Percentiles rank a stretch among this genome's conserved stretches.
Evolutionary conservation across 2,888 invertebrate species (phyloP).

Genomic region (Euplagia quadripunctaria): DNA sequence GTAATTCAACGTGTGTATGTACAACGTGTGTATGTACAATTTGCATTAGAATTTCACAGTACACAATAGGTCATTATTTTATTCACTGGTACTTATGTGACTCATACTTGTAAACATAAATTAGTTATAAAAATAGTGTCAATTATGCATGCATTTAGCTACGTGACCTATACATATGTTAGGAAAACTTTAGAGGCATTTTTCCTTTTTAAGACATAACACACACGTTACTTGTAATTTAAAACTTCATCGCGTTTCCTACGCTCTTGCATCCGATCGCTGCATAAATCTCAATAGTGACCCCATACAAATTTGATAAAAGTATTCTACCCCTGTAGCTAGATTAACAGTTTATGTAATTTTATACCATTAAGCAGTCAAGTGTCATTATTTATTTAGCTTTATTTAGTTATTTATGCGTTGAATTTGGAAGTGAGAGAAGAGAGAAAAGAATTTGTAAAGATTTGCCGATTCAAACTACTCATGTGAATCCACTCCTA

Average conservation of each 20-base stretch:
- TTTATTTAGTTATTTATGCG: too few species aligned
- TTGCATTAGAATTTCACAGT: not conserved
- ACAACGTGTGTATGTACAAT: too few species aligned
- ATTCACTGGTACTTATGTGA: not conserved
- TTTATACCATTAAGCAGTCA: not conserved
- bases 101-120: not conserved
- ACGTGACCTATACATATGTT: not conserved
- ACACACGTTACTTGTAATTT: not conserved
- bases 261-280: not conserved
- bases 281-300: not conserved
- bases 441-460: not conserved
- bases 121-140: not conserved
- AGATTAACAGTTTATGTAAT: not conserved
- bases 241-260: not conserved
- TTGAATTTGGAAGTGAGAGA: too few species aligned
- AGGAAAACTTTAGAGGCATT: not conserved
- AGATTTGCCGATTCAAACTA: not conserved
- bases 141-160: not conserved
- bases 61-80: slow-evolving; percentile 5
- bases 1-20: too few species aligned
- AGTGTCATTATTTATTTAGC: not conserved
- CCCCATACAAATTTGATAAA: not conserved
- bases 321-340: too few species aligned
- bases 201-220: not conserved
- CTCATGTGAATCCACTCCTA: not conserved